Base-by-base conservation (phyloP, 2,113 vertebrate species). In the Okapia johnstoni region DNA sequence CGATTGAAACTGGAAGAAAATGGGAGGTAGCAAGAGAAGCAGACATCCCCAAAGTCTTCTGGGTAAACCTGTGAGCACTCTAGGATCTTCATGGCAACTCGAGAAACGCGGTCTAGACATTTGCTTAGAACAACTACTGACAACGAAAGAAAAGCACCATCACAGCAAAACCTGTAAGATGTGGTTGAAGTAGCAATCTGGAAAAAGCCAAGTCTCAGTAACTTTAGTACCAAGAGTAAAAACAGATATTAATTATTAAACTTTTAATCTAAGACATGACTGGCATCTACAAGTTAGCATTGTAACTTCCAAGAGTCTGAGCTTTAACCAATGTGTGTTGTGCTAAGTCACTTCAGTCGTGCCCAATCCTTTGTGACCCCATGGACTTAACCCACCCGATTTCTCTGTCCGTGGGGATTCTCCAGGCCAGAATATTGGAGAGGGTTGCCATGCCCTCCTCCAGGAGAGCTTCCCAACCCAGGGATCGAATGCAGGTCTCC, bases 1-100 rank as follows among this genome's bases (percentile, higher is more conserved):
- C 85, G 30, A 40, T 30, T 58, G 30, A 92, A 85, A 79, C 17
- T 91, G 50, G 19, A 93, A 85, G 43, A 57, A 89, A 93, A 60
- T 55, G 7, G 11, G 33, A 85, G 46, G 79, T 4, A 76, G 21
- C 12, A 85, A 54, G 43, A 48, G 19, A 84, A 85, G 50, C 17
- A 88, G 9, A 66, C 1, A 48, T 77, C 5, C 46, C 12, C 23
- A 83, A 58, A 77, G 2, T 11, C 40, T 96, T 88, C 36, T 54
- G 80, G 28, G 21, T 57, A 54, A 50, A 76, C 54, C 33, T 81
- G n/a, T 54, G 19, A 43, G 5, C 36, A 55, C 14, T 19, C 2
- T 23, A 19, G 2, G 19, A 5, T 79, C 15, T 52, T 4, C 2
- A 26, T n/a, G 43, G n/a, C 58, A 80, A 40, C 26, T 7, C 13